phyloP scores from a whole-genome alignment of 2,113 vertebrate species.

The Lagopus leucura region DNA sequence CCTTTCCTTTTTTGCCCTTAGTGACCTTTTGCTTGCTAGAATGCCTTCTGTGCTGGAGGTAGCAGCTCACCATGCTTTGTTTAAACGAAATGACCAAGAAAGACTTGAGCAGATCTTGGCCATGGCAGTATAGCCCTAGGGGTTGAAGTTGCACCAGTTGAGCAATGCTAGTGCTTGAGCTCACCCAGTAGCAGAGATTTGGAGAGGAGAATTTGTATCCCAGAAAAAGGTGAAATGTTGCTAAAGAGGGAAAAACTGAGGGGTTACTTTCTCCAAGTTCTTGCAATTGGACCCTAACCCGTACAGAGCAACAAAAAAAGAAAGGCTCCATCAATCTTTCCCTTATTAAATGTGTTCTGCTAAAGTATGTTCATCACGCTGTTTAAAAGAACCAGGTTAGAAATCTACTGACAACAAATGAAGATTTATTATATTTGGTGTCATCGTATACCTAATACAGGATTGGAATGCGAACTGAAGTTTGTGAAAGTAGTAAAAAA shows the following conservation, averaged over 20 bases:
- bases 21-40: not conserved
- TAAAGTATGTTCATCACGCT: constrained; percentile 46
- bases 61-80: not conserved
- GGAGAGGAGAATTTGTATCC: not conserved
- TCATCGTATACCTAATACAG: not conserved
- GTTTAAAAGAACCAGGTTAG: constrained; percentile 34
- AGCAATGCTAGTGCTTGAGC: not conserved
- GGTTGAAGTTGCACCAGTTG: not conserved
- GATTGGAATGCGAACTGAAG: constrained; percentile 31
- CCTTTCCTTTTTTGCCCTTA: not conserved
- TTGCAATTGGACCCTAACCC: accelerated
- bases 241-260: not conserved
- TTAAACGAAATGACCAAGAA: not conserved
- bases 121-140: accelerated
- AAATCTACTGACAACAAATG: constrained; percentile 39
- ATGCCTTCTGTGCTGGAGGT: not conserved
- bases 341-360: constrained; percentile 30
- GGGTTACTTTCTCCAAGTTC: not conserved
- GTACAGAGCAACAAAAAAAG: not conserved
- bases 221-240: not conserved
- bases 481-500: not conserved
- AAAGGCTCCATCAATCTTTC: not conserved
- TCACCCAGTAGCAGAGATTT: not conserved
- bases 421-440: not conserved
- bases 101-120: not conserved